A percentile compares a stretch with the other conserved stretches of the same genome.
These are phyloP conservation scores for Meloidogyne exigua DNA, from an alignment of 1,140 invertebrate species.

Conservation along the genomic window DNA sequence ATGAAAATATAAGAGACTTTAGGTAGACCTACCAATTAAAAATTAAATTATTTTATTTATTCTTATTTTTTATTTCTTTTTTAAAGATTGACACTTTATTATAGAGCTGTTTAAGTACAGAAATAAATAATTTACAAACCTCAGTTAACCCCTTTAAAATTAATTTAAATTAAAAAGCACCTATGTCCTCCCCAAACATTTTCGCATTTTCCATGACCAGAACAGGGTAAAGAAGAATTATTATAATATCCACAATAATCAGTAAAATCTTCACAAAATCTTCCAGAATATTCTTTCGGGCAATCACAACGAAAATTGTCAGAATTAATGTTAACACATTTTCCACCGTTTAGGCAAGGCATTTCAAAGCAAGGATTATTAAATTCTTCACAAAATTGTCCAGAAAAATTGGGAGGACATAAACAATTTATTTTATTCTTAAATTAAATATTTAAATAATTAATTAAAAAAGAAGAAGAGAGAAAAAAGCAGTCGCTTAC, in stretches of 20 bases:
- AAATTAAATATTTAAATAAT: too few species aligned
- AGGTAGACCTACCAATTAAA: too few species aligned
- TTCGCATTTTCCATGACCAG: constrained; percentile 29
- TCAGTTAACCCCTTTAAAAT: too few species aligned
- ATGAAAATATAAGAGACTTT: too few species aligned
- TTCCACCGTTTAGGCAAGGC: constrained; percentile 49
- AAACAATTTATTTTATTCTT: constrained; percentile 32
- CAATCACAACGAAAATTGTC: constrained; percentile 35
- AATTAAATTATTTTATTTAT: too few species aligned
- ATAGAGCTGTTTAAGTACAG: too few species aligned
- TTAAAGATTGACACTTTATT: too few species aligned
- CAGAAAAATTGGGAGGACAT: constrained; percentile 37
- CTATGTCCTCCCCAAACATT: constrained; percentile 39
- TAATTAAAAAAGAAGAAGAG: too few species aligned
- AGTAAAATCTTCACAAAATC: constrained; percentile 32
- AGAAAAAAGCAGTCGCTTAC: too few species aligned
- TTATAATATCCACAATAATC: constrained; percentile 22
- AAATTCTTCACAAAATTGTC: constrained; percentile 41
- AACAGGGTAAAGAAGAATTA: constrained; percentile 12
- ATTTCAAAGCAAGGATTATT: constrained; percentile 17
- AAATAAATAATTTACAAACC: too few species aligned
- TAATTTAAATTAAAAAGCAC: not conserved
- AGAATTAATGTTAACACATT: constrained; percentile 12
- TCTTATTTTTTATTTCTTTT: too few species aligned
- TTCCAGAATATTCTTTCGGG: constrained; percentile 27